Base-by-base conservation (phyloP, 2,888 invertebrate genomes). In the Drosophila greeni region DNA sequence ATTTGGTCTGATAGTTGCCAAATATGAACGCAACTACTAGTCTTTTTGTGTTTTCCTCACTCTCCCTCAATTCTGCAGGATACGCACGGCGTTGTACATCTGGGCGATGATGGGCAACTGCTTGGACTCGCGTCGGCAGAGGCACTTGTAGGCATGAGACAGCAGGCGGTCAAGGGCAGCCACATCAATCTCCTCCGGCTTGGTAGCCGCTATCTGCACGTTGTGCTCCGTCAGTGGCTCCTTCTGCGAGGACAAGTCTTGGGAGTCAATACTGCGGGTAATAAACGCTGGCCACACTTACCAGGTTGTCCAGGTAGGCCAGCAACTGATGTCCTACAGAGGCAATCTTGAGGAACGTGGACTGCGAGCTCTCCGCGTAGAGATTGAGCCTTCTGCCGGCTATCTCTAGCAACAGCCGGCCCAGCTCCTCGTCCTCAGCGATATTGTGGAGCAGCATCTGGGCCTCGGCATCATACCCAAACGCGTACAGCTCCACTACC, bases 301-400 rank as follows among this genome's bases (percentile, higher is more conserved):
- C 93, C 87, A 92, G 89, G 62, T 90, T 90, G 78, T 95, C 93
- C 66, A 97, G 90, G 89, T 95, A 96, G 74, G 92, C 92, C 43
- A 94, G 92, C 1, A 97, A 89, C 26, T 92, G 91, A 5, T 96
- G 94, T 62, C 94, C 94, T 70, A 96, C 91, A 7, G 94, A 92
- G 1, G 95, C 93, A 43, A 96, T 91, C 90, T 92, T 93, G 86
- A 90, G 92, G 74, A 91, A 92, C 76, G 91, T 90, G 85, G 90
- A 89, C 70, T 88, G 92, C 65, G 92, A 91, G 76, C 89, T 91
- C 75, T 90, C 91, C 76, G 93, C 90, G 73, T 91, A 92, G 45
- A 92, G 91, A 86, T 93, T 92, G 66, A 97, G 88, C 72, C 97
- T 91, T 85, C 94, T 93, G 7, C 95, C 95, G n/a, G 94, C 95